Conservation (phyloP, 1,140 invertebrate species). For the Carposina sasakii region DNA sequence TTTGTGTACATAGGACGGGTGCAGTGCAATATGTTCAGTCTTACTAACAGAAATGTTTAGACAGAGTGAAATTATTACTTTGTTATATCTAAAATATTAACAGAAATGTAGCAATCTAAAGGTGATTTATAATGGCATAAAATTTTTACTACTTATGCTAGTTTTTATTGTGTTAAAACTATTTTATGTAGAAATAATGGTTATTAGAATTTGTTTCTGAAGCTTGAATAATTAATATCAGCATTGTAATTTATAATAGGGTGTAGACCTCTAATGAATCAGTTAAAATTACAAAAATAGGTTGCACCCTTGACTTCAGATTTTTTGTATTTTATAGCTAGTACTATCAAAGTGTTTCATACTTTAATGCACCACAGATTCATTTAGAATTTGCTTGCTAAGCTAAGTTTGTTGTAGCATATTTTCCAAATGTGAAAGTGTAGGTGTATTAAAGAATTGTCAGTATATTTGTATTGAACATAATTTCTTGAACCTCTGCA, state of each 20-base stretch:
- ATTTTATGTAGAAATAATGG: constrained; percentile 20
- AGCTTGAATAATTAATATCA: constrained; percentile 28
- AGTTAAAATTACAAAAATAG: constrained; percentile 40
- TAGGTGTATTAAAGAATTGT: constrained; percentile 66
- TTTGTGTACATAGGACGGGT: constrained; percentile 38
- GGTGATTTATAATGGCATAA: constrained; percentile 19
- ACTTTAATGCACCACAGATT: constrained; percentile 50
- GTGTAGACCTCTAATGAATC: constrained; percentile 43
- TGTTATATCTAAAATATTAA: too few relatives aligned
- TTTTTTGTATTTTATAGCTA: constrained; percentile 50
- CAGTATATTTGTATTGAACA: constrained; percentile 68
- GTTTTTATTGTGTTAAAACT: constrained; percentile 26
- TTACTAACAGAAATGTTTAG: too few relatives aligned
- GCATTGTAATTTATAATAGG: constrained; percentile 42
- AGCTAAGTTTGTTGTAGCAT: constrained; percentile 60
- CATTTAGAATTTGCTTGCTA: constrained; percentile 53
- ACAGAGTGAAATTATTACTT: too few relatives aligned
- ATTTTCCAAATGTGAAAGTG: constrained; percentile 61
- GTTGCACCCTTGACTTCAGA: constrained; percentile 48
- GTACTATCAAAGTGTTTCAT: constrained; percentile 46
- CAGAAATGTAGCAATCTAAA: constrained; percentile 12
- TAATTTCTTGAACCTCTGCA: constrained; percentile 69
- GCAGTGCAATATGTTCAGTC: constrained; percentile 50
- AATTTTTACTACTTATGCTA: constrained; percentile 44
- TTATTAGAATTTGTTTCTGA: constrained; percentile 28